phyloP scores from a whole-genome alignment of 2,888 invertebrate genomes.

The Limenitis camilla region DNA sequence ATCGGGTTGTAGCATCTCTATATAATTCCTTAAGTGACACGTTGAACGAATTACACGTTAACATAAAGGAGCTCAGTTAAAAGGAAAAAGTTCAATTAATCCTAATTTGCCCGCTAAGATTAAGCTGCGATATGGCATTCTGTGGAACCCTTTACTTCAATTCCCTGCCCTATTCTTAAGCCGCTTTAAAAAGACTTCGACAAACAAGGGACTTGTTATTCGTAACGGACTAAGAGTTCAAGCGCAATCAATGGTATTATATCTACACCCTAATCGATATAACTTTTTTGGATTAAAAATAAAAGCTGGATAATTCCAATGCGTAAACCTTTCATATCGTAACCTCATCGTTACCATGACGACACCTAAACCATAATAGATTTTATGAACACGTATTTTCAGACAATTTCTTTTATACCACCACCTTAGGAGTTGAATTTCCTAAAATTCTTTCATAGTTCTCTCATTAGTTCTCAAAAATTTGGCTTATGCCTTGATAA shows the following conservation, averaged over 20 bases:
- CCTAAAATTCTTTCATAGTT: too few species aligned
- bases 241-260: conserved; percentile 37
- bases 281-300: too few species aligned
- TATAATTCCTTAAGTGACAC: conserved; percentile 45
- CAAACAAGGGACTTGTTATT: conserved; percentile 68
- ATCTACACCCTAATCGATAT: too few species aligned
- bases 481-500: conserved; percentile 26
- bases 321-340: too few species aligned
- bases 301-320: too few species aligned
- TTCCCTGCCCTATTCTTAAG: conserved; percentile 64
- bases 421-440: too few species aligned
- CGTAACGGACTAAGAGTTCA: conserved; percentile 61
- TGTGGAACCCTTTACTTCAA: conserved; percentile 66
- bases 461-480: too few species aligned
- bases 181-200: conserved; percentile 66
- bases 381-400: too few species aligned
- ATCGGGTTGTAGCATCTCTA: conserved; percentile 37
- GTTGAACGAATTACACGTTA: conserved; percentile 58
- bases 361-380: too few species aligned
- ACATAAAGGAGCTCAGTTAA: conserved; percentile 57
- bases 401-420: too few species aligned
- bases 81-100: conserved; percentile 72
- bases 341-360: too few species aligned
- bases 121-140: conserved; percentile 65
- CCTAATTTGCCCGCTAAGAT: conserved; percentile 71